These are phyloP conservation scores for Chelonus formosanus DNA, from an alignment of 2,888 invertebrate genomes.

Conservation along the genomic window DNA sequence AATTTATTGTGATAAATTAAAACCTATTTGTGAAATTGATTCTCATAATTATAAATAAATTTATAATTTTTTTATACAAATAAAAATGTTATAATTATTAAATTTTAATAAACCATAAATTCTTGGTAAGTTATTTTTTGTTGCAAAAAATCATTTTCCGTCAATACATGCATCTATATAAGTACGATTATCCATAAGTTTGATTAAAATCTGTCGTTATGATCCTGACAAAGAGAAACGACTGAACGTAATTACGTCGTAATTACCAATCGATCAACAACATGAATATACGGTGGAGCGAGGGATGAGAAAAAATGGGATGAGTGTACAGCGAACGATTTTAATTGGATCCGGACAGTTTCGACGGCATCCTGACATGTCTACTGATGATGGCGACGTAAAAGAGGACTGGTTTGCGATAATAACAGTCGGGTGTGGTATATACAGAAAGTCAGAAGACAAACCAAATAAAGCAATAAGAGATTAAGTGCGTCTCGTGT, in stretches of 20 bases:
- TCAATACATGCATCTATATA: too few relatives aligned
- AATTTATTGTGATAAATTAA: too few relatives aligned
- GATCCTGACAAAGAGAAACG: constrained; percentile 21
- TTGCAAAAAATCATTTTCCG: too few relatives aligned
- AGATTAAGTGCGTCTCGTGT: constrained; percentile 29
- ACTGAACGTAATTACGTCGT: constrained; percentile 26
- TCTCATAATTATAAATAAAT: too few relatives aligned
- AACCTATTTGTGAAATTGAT: too few relatives aligned
- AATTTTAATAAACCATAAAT: too few relatives aligned
- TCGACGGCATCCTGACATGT: constrained; percentile 33
- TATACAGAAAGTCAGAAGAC: constrained; percentile 8
- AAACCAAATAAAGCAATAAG: constrained; percentile 11
- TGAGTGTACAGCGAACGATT: constrained; percentile 27
- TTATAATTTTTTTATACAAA: too few relatives aligned
- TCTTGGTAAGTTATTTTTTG: too few relatives aligned
- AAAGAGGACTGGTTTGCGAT: constrained; percentile 34
- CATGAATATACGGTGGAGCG: constrained; percentile 13
- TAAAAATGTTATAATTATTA: too few relatives aligned
- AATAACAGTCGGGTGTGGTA: constrained; percentile 24
- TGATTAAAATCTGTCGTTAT: constrained; percentile 26
- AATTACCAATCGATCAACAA: constrained; percentile 32
- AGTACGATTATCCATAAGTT: neutral
- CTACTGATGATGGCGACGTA: constrained; percentile 24
- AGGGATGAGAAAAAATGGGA: constrained; percentile 9
- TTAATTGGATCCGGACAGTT: constrained; percentile 37